Evolutionary conservation across 2,888 invertebrate species (phyloP).

Genomic region (Drosophila ustulata): DNA sequence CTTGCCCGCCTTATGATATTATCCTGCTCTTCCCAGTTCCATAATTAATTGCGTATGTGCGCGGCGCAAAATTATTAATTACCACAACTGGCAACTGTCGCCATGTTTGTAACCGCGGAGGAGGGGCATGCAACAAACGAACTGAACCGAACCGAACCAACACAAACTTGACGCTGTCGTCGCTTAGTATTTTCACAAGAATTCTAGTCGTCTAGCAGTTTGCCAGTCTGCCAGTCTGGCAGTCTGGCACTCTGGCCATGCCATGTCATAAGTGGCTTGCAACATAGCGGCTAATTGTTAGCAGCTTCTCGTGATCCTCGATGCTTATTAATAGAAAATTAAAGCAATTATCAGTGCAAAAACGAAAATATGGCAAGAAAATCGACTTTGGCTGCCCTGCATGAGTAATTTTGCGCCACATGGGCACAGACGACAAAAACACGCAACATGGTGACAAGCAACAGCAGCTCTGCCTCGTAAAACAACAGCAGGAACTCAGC

Average conservation of each 20-base stretch:
- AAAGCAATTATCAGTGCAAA: conserved; percentile 79
- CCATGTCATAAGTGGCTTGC: conserved; percentile 81
- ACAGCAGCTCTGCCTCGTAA: conserved; percentile 14
- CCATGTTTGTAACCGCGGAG: conserved; percentile 69
- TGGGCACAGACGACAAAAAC: conserved; percentile 75
- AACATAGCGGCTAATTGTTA: conserved; percentile 82
- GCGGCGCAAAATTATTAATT: conserved; percentile 84
- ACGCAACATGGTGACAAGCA: conserved; percentile 52
- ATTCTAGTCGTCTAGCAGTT: conserved; percentile 54
- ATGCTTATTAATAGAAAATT: conserved; percentile 81
- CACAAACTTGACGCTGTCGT: conserved; percentile 69
- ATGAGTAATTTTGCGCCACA: conserved; percentile 79
- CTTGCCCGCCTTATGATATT: not conserved
- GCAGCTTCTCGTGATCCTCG: conserved; percentile 68
- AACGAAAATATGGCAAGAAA: conserved; percentile 67
- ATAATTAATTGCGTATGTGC: conserved; percentile 84
- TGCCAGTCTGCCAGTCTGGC: conserved; percentile 30
- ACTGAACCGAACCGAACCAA: conserved; percentile 7
- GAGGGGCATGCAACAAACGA: conserved; percentile 12
- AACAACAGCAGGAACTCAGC: conserved; percentile 2
- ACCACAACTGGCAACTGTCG: conserved; percentile 82
- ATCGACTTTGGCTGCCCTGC: conserved; percentile 66
- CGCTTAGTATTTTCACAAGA: conserved; percentile 68
- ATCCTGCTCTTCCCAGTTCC: conserved; percentile 24
- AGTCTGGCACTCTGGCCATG: conserved; percentile 30